Percentiles rank a stretch among this genome's conserved stretches.
phyloP scores from a whole-genome alignment of 2,888 invertebrate species.

The Caradrina kadenii region DNA sequence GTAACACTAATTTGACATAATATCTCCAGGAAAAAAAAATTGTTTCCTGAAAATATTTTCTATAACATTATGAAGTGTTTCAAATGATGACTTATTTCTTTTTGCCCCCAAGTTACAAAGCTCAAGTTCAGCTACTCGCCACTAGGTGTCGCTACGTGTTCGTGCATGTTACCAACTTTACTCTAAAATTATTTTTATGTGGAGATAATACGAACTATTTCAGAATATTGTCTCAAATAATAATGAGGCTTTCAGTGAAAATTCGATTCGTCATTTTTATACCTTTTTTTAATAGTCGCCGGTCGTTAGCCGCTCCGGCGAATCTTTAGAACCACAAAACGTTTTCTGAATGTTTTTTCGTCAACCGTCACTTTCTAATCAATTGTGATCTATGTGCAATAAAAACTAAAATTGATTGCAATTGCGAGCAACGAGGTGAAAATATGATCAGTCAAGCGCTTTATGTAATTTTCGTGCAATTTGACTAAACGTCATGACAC shows the following conservation, averaged over 20 bases:
- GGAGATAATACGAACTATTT: conserved; percentile 7
- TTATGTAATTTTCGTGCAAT: conserved; percentile 44
- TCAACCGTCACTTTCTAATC: conserved; percentile 64
- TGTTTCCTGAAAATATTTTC: no score
- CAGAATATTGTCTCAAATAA: conserved; percentile 12
- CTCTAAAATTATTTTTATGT: not conserved
- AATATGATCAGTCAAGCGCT: conserved; percentile 58
- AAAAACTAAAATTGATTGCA: conserved; percentile 49
- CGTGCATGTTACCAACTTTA: not conserved
- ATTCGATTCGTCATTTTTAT: conserved; percentile 22
- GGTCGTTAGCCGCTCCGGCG: conserved; percentile 42
- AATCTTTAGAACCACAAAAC: conserved; percentile 39
- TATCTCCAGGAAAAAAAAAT: not conserved
- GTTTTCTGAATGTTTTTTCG: conserved; percentile 56
- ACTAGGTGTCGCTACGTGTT: conserved; percentile 57
- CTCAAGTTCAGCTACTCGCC: conserved; percentile 54
- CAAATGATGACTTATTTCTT: not conserved
- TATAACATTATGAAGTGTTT: not conserved
- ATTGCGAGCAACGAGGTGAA: conserved; percentile 53
- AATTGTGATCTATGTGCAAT: conserved; percentile 62
- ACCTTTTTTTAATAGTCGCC: conserved; percentile 19
- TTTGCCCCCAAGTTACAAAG: not conserved
- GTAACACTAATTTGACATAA: not conserved
- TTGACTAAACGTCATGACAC: conserved; percentile 31
- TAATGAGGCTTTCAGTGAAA: conserved; percentile 15